These are phyloP conservation scores for Zaprionus ghesquierei DNA, from an alignment of 1,140 invertebrate species.

Conservation along the genomic window DNA sequence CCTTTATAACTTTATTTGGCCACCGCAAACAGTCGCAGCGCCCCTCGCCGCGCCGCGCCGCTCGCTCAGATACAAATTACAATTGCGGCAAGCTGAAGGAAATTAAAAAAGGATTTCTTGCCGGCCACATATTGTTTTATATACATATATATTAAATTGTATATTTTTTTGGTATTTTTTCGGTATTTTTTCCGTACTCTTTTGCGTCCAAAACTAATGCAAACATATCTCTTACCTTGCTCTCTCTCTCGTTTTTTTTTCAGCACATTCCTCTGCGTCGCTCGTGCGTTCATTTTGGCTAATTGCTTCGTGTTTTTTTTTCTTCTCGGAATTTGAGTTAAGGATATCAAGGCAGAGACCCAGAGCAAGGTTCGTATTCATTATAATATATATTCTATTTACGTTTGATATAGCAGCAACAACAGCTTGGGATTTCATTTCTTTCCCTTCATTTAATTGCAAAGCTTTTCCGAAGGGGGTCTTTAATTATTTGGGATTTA, in stretches of 20 bases:
- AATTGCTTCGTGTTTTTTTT: conserved; percentile 66
- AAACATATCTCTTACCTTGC: conserved; percentile 57
- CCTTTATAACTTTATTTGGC: conserved; percentile 79
- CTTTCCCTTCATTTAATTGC: conserved; percentile 56
- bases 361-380: conserved; percentile 50
- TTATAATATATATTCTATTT: conserved; percentile 49
- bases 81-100: conserved; percentile 65
- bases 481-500: conserved; percentile 57
- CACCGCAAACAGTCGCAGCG: conserved; percentile 45
- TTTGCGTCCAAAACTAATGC: conserved; percentile 47
- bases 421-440: conserved; percentile 14
- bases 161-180: too few species aligned
- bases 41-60: background rate
- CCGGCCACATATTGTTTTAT: conserved; percentile 13
- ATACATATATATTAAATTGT: conserved; percentile 30
- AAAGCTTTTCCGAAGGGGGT: conserved; percentile 26
- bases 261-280: conserved; percentile 29
- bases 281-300: conserved; percentile 70
- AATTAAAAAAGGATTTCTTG: conserved; percentile 73
- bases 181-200: conserved; percentile 14
- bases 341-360: conserved; percentile 8
- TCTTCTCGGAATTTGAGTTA: conserved; percentile 10
- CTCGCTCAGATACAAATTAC: conserved; percentile 63
- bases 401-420: conserved; percentile 30
- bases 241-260: conserved; percentile 27